phyloP scores from a whole-genome alignment of 1,140 invertebrate species.

The Pogonus chalceus region DNA sequence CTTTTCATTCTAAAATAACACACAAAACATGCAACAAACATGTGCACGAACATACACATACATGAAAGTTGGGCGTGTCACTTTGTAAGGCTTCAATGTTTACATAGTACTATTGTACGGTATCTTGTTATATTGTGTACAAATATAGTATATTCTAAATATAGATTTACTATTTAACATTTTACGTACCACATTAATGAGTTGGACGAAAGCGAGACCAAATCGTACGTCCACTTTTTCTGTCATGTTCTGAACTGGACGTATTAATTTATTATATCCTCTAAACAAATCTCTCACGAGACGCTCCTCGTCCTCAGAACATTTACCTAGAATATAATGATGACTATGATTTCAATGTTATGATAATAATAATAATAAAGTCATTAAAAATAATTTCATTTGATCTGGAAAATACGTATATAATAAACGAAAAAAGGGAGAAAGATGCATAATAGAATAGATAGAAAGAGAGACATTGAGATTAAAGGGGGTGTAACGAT shows the following conservation, averaged over 20 bases:
- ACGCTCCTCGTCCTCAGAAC: conserved; percentile 91
- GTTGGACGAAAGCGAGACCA: conserved; percentile 93
- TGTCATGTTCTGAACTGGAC: conserved; percentile 95
- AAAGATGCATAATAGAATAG: no score
- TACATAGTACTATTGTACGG: background rate
- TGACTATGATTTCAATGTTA: no score
- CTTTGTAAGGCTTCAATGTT: background rate
- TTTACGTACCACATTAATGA: conserved; percentile 94
- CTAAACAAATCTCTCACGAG: conserved; percentile 93
- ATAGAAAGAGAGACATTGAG: no score
- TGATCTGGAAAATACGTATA: no score
- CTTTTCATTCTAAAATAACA: conserved; percentile 82
- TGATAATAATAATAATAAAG: no score
- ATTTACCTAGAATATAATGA: conserved; percentile 49
- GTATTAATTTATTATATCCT: conserved; percentile 97
- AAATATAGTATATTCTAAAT: conserved; percentile 9
- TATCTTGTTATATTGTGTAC: no score
- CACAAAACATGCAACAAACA: no score
- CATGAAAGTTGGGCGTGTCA: background rate
- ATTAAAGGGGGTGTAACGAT: no score
- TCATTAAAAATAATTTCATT: no score
- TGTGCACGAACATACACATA: background rate
- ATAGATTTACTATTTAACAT: background rate
- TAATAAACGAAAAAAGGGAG: no score
- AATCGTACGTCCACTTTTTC: conserved; percentile 94